Evolutionary conservation across 2,888 invertebrate species (phyloP), one percentile per base, ranked within the genome.

Genomic region (Heliothis peltigera): DNA sequence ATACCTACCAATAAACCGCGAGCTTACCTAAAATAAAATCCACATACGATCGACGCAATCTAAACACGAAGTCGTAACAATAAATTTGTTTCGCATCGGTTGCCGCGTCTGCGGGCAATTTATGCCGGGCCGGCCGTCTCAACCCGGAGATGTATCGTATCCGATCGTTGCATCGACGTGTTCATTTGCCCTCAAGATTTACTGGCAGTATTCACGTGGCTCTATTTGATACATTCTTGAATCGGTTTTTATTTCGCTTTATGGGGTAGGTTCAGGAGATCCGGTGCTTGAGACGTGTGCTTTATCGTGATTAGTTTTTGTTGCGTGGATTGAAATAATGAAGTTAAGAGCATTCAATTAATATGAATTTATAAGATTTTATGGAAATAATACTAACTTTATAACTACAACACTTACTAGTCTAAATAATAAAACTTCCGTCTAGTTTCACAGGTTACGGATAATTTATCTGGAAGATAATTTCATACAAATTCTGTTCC

Each of bases 171-270:
- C 82, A 83, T 81, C 76, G 91, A 91, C 90, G 84, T 89, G 89
- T 90, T 90, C 91, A 91, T 90, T 91, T 90, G 87, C 82, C 81
- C 82, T 63, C 59, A 82, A 87, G 87, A 89, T 89, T 90, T 89
- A 89, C 82, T 71, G 78, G 79, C 78, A 28, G 70, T 65, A 75
- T 77, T 71, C 81, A 79, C 75, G 78, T 80, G 77, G 77, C 32
- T 51, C 66, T 58, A 62, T 74, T 82, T 75, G 81, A 75, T 82
- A 71, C 66, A 62, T 64, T 70, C 66, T 68, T 61, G 70, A 66
- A 75, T 57, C 35, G 58, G 32, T 43, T 52, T 76, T 65, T 78
- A 62, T 66, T 69, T 63, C 54, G 57, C 58, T 67, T 59, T 70
- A 39, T 49, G 56, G 18, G n/a, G 46, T 42, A 17, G 32, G 17